Percentiles rank a stretch among this genome's conserved stretches.
Conservation (phyloP, 2,888 invertebrate genomes). For the Anoplius nigerrimus region DNA sequence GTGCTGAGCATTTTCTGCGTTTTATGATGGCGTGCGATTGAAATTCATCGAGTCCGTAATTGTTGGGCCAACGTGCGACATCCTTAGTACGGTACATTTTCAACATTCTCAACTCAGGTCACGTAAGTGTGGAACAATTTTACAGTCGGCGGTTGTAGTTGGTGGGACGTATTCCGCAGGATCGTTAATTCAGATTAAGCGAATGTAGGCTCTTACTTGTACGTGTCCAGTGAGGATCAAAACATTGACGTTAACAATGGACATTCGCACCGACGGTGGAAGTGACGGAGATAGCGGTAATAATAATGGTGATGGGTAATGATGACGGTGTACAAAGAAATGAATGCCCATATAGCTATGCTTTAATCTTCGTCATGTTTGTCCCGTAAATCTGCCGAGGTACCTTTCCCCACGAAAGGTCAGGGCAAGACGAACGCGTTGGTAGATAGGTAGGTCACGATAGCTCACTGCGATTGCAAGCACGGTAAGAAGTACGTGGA, state of each 20-base stretch:
- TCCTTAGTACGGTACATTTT: slow-evolving; percentile 4
- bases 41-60: slow-evolving; percentile 15
- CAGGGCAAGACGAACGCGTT: slow-evolving; percentile 50
- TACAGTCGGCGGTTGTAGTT: neutral
- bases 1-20: too few species aligned
- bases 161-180: too few species aligned
- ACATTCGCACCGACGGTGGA: slow-evolving; percentile 5
- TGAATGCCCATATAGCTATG: slow-evolving; percentile 26
- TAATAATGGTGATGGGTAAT: neutral
- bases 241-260: neutral
- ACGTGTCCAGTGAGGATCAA: neutral
- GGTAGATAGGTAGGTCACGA: slow-evolving; percentile 45
- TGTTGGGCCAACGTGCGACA: slow-evolving; percentile 8
- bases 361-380: slow-evolving; percentile 45
- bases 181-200: too few species aligned
- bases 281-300: neutral
- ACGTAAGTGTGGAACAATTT: slow-evolving; percentile 8
- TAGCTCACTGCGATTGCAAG: slow-evolving; percentile 33
- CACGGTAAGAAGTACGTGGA: slow-evolving; percentile 39
- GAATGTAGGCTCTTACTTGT: neutral
- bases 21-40: slow-evolving; percentile 34
- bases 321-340: slow-evolving; percentile 1
- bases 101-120: neutral
- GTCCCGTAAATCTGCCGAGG: slow-evolving; percentile 44
- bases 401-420: slow-evolving; percentile 58